Percentiles rank a stretch among this genome's conserved stretches.
Evolutionary conservation across 2,888 invertebrate genomes (phyloP).

Genomic region (Mayetiola destructor): DNA sequence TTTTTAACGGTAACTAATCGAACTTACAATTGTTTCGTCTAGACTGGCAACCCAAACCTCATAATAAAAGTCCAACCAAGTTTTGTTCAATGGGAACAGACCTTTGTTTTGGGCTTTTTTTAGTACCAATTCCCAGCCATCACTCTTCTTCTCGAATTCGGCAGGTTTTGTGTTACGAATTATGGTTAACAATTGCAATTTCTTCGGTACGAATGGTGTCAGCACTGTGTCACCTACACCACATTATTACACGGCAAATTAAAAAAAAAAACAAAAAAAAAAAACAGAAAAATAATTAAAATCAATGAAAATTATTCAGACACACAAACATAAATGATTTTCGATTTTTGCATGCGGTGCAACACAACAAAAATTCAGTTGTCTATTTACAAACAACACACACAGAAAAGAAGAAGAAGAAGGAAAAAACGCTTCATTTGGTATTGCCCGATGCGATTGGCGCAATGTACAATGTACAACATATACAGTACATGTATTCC

Average conservation of each 20-base stretch:
- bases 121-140: background rate
- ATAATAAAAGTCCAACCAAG: background rate
- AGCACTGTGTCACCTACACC: background rate
- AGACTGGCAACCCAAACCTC: background rate
- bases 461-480: too few species aligned
- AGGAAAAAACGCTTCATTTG: conserved; percentile 5
- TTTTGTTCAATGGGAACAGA: conserved; percentile 4
- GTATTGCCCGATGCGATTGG: conserved; percentile 8
- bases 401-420: too few species aligned
- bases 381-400: conserved; percentile 8
- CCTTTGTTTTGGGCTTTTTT: conserved; percentile 5
- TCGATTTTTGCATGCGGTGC: background rate
- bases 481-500: too few species aligned
- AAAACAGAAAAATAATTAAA: too few species aligned
- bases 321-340: background rate
- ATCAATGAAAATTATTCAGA: background rate
- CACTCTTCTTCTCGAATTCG: conserved; percentile 9
- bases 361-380: background rate
- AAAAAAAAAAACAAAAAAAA: background rate
- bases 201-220: conserved; percentile 4
- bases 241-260: background rate
- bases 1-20: background rate
- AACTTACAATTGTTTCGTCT: conserved; percentile 1
- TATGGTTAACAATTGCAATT: background rate
- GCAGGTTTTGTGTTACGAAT: background rate